A percentile compares a stretch with the other conserved stretches of the same genome.
These are phyloP conservation scores for Callionymus lyra DNA, from an alignment of 2,113 vertebrate genomes.

Conservation along the genomic window DNA sequence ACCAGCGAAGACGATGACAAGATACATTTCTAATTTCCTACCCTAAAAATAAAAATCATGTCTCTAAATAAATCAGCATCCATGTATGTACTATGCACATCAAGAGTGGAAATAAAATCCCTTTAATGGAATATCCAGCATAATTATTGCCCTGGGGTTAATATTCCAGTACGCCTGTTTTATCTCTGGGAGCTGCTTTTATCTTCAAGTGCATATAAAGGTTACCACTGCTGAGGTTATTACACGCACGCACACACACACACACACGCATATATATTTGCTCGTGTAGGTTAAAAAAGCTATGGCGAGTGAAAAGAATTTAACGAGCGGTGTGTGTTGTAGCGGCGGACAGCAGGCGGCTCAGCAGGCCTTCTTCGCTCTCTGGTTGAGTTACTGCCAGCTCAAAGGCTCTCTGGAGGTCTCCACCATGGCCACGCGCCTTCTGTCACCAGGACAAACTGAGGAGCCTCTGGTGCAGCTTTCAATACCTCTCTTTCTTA, in stretches of 20 bases:
- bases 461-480: too few relatives aligned
- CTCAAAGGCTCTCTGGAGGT: constrained; percentile 33
- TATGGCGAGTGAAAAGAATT: constrained; percentile 25
- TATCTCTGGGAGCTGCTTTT: not conserved
- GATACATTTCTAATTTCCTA: too few relatives aligned
- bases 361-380: constrained; percentile 14
- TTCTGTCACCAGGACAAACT: constrained; percentile 28
- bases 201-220: not conserved
- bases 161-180: not conserved
- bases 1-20: too few relatives aligned
- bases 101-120: too few relatives aligned
- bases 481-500: too few relatives aligned
- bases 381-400: constrained; percentile 41
- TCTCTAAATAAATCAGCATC: too few relatives aligned
- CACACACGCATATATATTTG: too few relatives aligned
- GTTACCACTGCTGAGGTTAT: not conserved
- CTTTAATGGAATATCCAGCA: too few relatives aligned
- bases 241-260: constrained; percentile 1
- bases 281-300: constrained; percentile 8
- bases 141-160: too few relatives aligned
- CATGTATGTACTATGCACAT: too few relatives aligned
- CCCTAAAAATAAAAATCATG: too few relatives aligned
- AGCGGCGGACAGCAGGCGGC: constrained; percentile 21
- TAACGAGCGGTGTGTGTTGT: constrained; percentile 42
- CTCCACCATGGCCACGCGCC: too few relatives aligned